A percentile compares a stretch with the other conserved stretches of the same genome.
Evolutionary conservation across 2,888 invertebrate species (phyloP).

Genomic region (Corbicula japonica): DNA sequence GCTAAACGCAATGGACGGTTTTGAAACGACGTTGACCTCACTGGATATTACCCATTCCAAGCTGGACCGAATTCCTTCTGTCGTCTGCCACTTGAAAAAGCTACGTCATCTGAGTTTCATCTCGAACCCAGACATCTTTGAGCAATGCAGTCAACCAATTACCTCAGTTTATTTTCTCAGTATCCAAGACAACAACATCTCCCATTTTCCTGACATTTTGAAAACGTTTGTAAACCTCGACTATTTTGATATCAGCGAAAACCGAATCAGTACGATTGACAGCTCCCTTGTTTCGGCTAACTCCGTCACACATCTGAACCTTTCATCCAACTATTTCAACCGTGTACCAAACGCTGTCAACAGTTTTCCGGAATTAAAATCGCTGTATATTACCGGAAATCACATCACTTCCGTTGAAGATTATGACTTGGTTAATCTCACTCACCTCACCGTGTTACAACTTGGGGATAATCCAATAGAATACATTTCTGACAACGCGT

Average conservation of each 20-base stretch:
- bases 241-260: conserved; percentile 26
- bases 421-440: conserved; percentile 17
- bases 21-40: conserved; percentile 30
- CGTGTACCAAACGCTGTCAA: conserved; percentile 32
- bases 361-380: conserved; percentile 8
- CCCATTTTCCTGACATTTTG: conserved; percentile 32
- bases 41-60: conserved; percentile 27
- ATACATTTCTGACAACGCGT: conserved; percentile 23
- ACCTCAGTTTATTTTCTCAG: conserved; percentile 19
- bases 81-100: conserved; percentile 32
- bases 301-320: conserved; percentile 28
- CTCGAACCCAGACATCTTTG: conserved; percentile 34
- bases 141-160: conserved; percentile 29
- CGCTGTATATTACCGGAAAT: conserved; percentile 24
- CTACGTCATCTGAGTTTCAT: conserved; percentile 13
- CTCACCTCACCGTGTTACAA: conserved; percentile 18
- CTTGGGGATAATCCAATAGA: conserved; percentile 31
- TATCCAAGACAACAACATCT: conserved; percentile 25
- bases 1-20: conserved; percentile 18
- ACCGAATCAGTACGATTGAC: conserved; percentile 30
- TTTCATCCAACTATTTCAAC: conserved; percentile 25
- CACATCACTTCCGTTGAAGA: conserved; percentile 35
- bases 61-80: conserved; percentile 34
- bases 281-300: conserved; percentile 5
- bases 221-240: conserved; percentile 21